These are phyloP conservation scores for Euleptes europaea DNA, from an alignment of 2,113 vertebrate species.

Conservation along the genomic window DNA sequence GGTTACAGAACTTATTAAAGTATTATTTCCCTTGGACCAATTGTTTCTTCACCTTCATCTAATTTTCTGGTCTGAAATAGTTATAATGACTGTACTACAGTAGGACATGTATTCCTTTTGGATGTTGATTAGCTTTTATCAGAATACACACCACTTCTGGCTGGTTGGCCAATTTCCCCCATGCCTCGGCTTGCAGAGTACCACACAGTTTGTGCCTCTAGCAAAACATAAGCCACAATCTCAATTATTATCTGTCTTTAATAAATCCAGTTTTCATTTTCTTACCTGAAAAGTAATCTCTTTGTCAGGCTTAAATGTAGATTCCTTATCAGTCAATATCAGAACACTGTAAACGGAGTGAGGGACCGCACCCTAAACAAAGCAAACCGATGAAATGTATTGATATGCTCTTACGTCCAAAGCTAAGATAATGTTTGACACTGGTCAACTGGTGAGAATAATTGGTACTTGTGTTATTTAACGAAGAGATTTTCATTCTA, in stretches of 20 bases:
- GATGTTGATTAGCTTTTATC: no score
- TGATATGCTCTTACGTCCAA: neutral
- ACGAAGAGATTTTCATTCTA: neutral
- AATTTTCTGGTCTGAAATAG: no score
- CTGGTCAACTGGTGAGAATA: neutral
- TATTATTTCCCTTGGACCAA: no score
- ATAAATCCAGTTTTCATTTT: neutral
- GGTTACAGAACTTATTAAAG: no score
- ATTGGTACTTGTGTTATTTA: neutral
- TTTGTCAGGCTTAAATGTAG: conserved; percentile 72
- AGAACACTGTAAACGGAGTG: conserved; percentile 73
- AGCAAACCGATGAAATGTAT: neutral
- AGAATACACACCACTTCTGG: neutral
- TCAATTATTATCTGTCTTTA: neutral
- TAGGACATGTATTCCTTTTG: no score
- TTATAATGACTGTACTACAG: no score
- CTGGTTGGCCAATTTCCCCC: no score
- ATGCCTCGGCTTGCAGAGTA: neutral
- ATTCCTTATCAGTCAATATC: conserved; percentile 80
- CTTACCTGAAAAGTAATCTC: conserved; percentile 77
- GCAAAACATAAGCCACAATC: neutral
- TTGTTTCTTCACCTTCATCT: no score
- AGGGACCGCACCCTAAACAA: conserved; percentile 40
- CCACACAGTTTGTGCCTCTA: neutral
- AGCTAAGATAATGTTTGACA: neutral